These are phyloP conservation scores for Lasioglossum leucozonium DNA, from an alignment of 2,888 invertebrate species.

Conservation along the genomic window DNA sequence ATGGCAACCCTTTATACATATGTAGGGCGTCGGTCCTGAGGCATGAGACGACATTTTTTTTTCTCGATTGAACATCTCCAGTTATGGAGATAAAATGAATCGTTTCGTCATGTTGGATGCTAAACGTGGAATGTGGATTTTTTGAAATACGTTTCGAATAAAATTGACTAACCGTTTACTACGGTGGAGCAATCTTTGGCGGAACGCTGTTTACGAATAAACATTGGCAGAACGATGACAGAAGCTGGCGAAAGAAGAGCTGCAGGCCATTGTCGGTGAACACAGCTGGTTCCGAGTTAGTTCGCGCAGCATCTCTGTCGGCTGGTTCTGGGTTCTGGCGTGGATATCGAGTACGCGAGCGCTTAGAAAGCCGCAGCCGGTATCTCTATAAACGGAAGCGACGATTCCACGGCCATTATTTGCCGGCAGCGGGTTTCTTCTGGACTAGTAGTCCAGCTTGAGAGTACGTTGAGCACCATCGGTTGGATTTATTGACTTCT, in stretches of 20 bases:
- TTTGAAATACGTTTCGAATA: not conserved
- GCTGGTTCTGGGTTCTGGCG: conserved; percentile 60
- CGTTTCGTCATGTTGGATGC: not conserved
- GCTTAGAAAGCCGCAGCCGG: conserved; percentile 70
- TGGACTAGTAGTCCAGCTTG: conserved; percentile 54
- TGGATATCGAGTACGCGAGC: conserved; percentile 56
- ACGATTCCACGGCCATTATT: conserved; percentile 74
- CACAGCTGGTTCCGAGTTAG: conserved; percentile 59
- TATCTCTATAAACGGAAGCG: conserved; percentile 75
- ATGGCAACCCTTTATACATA: not conserved
- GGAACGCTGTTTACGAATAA: conserved; percentile 29
- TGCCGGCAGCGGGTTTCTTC: conserved; percentile 69
- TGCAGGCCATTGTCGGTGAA: conserved; percentile 62
- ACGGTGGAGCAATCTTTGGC: not conserved
- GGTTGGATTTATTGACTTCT: conserved; percentile 66
- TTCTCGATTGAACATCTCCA: not conserved
- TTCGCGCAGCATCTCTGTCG: conserved; percentile 56
- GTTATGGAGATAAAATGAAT: not conserved
- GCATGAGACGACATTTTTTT: not conserved
- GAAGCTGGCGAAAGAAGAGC: conserved; percentile 43
- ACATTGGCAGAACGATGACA: conserved; percentile 26
- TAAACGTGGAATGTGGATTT: not conserved
- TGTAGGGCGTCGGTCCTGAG: not conserved
- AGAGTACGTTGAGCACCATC: conserved; percentile 44
- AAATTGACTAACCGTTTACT: too few species aligned